Percentiles rank a stretch among this genome's conserved stretches.
These are phyloP conservation scores for Leptopilina syphax DNA, from an alignment of 2,888 invertebrate genomes.

Conservation along the genomic window DNA sequence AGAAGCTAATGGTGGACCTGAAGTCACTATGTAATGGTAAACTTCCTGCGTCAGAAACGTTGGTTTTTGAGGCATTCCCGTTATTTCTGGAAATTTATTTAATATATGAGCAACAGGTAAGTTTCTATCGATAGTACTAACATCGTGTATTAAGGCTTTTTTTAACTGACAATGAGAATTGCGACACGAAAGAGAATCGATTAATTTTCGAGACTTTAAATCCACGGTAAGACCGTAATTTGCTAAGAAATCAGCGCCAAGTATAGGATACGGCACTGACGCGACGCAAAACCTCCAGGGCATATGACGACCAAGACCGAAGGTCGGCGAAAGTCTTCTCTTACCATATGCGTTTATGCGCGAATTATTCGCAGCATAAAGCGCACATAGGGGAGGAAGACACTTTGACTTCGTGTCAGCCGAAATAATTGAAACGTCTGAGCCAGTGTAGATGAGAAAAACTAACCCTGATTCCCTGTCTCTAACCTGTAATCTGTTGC, in stretches of 20 bases:
- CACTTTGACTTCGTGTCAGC: slow-evolving; percentile 13
- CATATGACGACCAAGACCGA: too few relatives aligned
- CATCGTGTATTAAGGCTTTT: background rate
- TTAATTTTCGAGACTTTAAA: background rate
- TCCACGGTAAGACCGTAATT: slow-evolving; percentile 17
- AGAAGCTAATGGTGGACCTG: slow-evolving; percentile 66
- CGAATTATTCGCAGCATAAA: slow-evolving; percentile 24
- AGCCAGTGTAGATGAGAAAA: slow-evolving; percentile 21
- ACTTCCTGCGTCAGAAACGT: slow-evolving; percentile 39
- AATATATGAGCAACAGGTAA: background rate
- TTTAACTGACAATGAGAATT: background rate
- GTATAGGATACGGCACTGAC: slow-evolving; percentile 8
- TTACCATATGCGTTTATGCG: too few relatives aligned
- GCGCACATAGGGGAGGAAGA: background rate
- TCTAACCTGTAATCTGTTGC: background rate
- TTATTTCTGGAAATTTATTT: slow-evolving; percentile 3
- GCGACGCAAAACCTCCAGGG: background rate
- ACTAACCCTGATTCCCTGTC: slow-evolving; percentile 22
- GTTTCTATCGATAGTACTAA: background rate
- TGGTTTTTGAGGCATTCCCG: background rate
- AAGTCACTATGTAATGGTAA: slow-evolving; percentile 65
- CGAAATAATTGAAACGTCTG: slow-evolving; percentile 7
- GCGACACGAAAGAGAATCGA: background rate
- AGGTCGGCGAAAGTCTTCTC: too few relatives aligned
- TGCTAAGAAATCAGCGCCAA: background rate